Base-by-base conservation (phyloP, 2,113 vertebrate genomes). In the Triplophysa tibetana region DNA sequence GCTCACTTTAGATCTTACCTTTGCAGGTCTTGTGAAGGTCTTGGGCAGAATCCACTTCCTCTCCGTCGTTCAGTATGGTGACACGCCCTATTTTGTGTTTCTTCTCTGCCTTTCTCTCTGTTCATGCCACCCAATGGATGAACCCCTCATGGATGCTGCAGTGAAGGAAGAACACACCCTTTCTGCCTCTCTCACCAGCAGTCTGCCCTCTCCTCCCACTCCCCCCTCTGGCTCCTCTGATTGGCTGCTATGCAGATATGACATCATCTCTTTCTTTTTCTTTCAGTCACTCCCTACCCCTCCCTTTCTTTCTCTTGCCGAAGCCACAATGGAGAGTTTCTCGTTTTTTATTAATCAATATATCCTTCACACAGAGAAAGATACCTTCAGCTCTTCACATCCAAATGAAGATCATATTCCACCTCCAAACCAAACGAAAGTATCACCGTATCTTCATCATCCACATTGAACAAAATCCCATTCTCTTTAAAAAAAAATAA, bases 101-200 rank as follows among this genome's bases (percentile, higher is more conserved):
- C 48, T 26, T 13, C 41, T 41, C 14, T 29, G 33, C 26, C 9
- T 70, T 56, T 74, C 66, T 82, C 43, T 21, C 38, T 68, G 17
- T 50, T 63, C 79, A 52, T 50, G 19, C 13, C 26, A 68, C 29
- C 78, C 84, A 78, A 29, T 83, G 78, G 63, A 24, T 73, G 63
- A 63, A 52, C 23, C 41, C 69, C n/a, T 65, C 41, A 41, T 29
- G 80, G 84, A 85, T 85, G 79, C 84, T 85, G 84, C 84, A 85
- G 84, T 83, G 84, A 81, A 80, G 75, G 75, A 82, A 72, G 75
- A 81, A 83, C 72, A 70, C 78, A 67, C 83, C 70, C 72, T 78
- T 66, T 80, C 61, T 65, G 56, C 41, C 70, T 64, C 45, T 60
- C 43, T 62, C 77, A 19, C 54, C 54, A 58, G 54, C 54, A 58